Evolutionary conservation across 2,113 vertebrate genomes (phyloP), one percentile per base, ranked within the genome.

Genomic region (Seriola quinqueradiata): DNA sequence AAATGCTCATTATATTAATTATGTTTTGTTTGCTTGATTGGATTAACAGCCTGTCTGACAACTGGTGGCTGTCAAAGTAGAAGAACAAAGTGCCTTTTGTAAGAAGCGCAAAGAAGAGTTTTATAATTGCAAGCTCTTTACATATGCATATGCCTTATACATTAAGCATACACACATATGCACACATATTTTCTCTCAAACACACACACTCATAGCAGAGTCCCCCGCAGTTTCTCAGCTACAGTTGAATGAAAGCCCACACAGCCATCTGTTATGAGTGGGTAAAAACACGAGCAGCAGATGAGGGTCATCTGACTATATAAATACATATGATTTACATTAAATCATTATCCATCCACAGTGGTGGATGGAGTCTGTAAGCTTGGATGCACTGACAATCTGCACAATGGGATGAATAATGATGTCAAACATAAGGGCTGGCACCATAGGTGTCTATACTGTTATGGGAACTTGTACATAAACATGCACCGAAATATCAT

Each of bases 251-350:
- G 38, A 69, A 68, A 80, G 68, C 88, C 80, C 82, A 88, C 85
- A 84, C 77, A 86, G 32, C 85, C 87, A 89, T 89, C 85, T 90
- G 89, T 63, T 87, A 23, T 21, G 5, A 78, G 46, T 21, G 34
- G 36, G 63, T 73, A 75, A 88, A 87, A 42, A 75, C 50, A 75
- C 23, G 16, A 72, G 23, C 66, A 65, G 57, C 25, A 79, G 17
- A 77, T 59, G 25, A 69, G 67, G 75, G 64, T 67, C 65, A 78
- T 54, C 36, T 58, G 57, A 75, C 25, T 84, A 36, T 65, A 81
- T 70, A 58, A 89, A 76, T 75, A 61, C 25, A 77, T 58, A 64
- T 46, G 17, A 66, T 72, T 82, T 70, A 10, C 16, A 69, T 63
- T 44, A 19, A 59, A 65, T 55, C 55, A 28, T 34, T 25, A 50